Base-by-base conservation (phyloP, 2,888 invertebrate species). In the Sminthurinus aureus region DNA sequence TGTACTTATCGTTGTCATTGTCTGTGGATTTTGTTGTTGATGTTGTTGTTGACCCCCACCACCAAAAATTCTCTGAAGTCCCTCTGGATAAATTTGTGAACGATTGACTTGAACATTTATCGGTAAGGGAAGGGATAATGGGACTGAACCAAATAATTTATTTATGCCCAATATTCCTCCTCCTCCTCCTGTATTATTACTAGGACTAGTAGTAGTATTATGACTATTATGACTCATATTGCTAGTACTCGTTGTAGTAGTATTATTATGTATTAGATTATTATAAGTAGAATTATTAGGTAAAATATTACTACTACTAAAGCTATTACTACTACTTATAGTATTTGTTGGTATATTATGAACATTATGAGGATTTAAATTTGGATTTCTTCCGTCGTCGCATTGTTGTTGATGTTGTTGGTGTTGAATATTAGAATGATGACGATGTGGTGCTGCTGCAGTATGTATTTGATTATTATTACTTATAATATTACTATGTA, bases 1-100 rank as follows among this genome's bases (percentile, higher is more conserved):
- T 38, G 38, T 38, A 6, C 38, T 38, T 38, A 38, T 38, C 38
- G 38, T 69, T 69, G 69, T 22, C 69, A 11, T 13, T 6, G 69
- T 22, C n/a, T 69, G 69, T n/a, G 15, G 66, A 69, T 69, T 69
- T n/a, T 69, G 69, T 69, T 24, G 13, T 24, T 69, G 69, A 13
- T 38, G 38, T 38, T 38, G 38, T 38, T 38, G 38, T 38, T 38
- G 38, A 38, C 73, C 73, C 6, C 24, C 15, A 73, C 38, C 24
- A 15, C 24, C 15, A 22, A 26, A 26, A 73, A 73, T 26, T 12
- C 73, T 26, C 11, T 73, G 24, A 73, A 24, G 58, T 15, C 58
- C 18, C 58, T 58, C 58, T 18, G 58, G 58, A 18, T 58, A 58
- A 58, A 58, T 58, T 18, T 58, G 58, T 58, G 58, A 58, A 58